Evolutionary conservation across 1,140 invertebrate species (phyloP), one percentile per base, ranked within the genome.

Genomic region (Asbolus verrucosus): DNA sequence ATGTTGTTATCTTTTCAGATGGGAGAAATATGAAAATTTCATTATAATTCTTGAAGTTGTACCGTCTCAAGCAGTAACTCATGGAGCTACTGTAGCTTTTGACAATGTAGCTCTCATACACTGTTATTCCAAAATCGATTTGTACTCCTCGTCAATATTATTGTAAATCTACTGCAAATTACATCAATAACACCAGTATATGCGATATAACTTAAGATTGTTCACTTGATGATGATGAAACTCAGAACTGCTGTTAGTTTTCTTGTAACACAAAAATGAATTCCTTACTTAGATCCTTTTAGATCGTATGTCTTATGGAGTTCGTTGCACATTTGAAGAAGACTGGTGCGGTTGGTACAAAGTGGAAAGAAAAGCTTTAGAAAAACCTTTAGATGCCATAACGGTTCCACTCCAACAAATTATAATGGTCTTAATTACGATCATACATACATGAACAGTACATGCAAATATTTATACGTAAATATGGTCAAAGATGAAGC

Each of bases 201-300:
- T 95, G 94, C 77, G 92, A 95, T 78, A 87, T 94, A 19, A 88
- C 86, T 0, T 81, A 86, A 54, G 92, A 95, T 77, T 95, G 94
- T 76, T 85, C 87, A 19, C 83, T 89, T 59, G 92, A 90, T 0
- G 92, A n/a, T n/a, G n/a, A 91, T 78, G 94, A 95, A 80, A 78
- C 78, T 13, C 84, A 85, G 73, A 89, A 90, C 78, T 93, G 91
- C 77, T 89, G 91, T 93, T 82, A 84, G 70, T 59, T 19, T 9
- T 62, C 21, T 21, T 43, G n/a, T 6, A 2, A 8, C 11, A 9
- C 38, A 61, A 76, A 60, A 68, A 73, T 8, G 3, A n/a, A 6
- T 6, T n/a, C n/a, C n/a, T 36, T 27, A 38, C 31, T 41, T 61
- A 39, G 30, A n/a, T 33, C 61, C 46, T 31, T 76, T 77, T 77